Conservation (phyloP, 2,888 invertebrate species). For the Erpobdella octoculata region DNA sequence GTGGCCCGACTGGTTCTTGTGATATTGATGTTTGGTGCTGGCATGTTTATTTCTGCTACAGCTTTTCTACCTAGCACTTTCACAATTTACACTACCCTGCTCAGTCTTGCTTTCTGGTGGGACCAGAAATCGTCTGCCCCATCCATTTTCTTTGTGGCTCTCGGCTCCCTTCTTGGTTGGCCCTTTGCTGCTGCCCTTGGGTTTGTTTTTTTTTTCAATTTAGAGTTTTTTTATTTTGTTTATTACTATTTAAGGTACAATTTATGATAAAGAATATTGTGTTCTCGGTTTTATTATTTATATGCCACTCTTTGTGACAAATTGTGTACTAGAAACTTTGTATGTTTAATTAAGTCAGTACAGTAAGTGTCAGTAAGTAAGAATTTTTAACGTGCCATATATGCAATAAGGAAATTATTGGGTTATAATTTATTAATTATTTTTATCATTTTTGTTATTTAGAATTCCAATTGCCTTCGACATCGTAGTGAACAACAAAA, state of each 20-base stretch:
- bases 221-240: background rate
- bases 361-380: background rate
- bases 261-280: too few species aligned
- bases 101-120: constrained; percentile 84
- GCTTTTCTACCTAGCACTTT: constrained; percentile 91
- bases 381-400: background rate
- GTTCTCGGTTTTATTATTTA: too few species aligned
- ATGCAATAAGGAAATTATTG: too few species aligned
- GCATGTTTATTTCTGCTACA: constrained; percentile 77
- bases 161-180: constrained; percentile 79
- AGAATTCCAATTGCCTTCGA: constrained; percentile 77
- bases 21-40: constrained; percentile 67
- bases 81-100: constrained; percentile 76
- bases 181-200: constrained; percentile 92
- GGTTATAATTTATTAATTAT: background rate
- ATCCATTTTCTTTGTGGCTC: constrained; percentile 74
- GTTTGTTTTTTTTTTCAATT: constrained; percentile 39
- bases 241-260: too few species aligned
- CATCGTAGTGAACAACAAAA: constrained; percentile 65
- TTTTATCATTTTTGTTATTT: constrained; percentile 37
- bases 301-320: background rate
- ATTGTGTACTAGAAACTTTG: background rate
- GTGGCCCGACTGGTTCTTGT: constrained; percentile 69
- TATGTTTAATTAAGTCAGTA: background rate
- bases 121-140: constrained; percentile 64